phyloP scores from a whole-genome alignment of 1,140 invertebrate species.

The Ostrea edulis region DNA sequence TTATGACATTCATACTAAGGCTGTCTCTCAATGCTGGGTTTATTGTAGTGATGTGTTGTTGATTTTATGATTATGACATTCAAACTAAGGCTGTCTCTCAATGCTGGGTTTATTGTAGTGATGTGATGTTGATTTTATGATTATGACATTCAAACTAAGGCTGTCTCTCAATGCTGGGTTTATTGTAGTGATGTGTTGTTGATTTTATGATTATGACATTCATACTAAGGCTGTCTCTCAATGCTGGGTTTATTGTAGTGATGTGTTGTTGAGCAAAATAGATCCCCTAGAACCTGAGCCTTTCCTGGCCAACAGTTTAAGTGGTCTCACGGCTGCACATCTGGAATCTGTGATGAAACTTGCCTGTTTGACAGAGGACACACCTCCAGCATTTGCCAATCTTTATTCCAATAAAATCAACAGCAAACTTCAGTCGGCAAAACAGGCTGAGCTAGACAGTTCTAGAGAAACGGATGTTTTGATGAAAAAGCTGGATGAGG shows the following conservation, averaged over 20 bases:
- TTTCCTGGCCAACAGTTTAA: conserved; percentile 81
- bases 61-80: too few species aligned
- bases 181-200: neutral
- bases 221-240: neutral
- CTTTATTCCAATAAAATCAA: neutral
- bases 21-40: too few species aligned
- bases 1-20: too few species aligned
- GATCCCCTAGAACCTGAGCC: conserved; percentile 79
- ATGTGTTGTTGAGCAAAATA: conserved; percentile 80
- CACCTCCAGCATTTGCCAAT: neutral
- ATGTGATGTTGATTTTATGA: too few species aligned
- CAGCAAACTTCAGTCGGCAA: neutral
- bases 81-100: neutral
- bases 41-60: too few species aligned
- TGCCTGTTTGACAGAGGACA: conserved; percentile 82
- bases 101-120: neutral
- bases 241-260: conserved; percentile 76
- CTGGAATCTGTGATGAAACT: conserved; percentile 81
- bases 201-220: too few species aligned
- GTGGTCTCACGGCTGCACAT: conserved; percentile 79
- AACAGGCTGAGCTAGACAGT: conserved; percentile 27
- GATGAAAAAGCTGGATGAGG: conserved; percentile 74
- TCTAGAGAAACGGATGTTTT: conserved; percentile 62
- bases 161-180: neutral
- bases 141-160: too few species aligned